A percentile compares a stretch with the other conserved stretches of the same genome.
Conservation (phyloP, 2,113 vertebrate genomes). For the Notarius lentiginosus region DNA sequence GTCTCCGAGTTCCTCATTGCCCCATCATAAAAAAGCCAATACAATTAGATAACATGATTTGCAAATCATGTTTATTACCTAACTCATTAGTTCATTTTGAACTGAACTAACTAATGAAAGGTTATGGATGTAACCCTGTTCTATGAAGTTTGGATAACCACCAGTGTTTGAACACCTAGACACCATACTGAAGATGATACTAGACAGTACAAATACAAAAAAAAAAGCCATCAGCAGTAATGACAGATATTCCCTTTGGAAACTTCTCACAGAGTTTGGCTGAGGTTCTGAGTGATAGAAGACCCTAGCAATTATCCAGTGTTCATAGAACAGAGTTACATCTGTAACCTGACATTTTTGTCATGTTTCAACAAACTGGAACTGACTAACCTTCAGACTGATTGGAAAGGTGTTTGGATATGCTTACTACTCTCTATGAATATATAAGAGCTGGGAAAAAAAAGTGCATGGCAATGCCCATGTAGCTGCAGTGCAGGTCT, state of each 20-base stretch:
- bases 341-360: neutral
- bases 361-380: neutral
- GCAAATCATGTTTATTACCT: neutral
- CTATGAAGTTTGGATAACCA: neutral
- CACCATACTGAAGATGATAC: neutral
- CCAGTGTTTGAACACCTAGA: neutral
- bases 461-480: neutral
- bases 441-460: neutral
- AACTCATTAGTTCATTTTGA: neutral
- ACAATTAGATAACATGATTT: neutral
- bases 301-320: neutral
- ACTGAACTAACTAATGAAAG: neutral
- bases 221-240: neutral
- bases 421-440: neutral
- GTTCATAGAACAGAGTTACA: neutral
- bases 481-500: neutral
- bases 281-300: neutral
- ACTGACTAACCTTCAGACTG: neutral
- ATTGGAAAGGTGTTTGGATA: neutral
- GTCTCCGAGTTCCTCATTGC: too few relatives aligned
- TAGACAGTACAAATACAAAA: too few relatives aligned
- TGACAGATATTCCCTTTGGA: neutral
- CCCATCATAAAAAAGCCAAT: too few relatives aligned
- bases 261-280: neutral
- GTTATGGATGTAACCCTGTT: neutral